Percentiles rank a stretch among this genome's conserved stretches.
phyloP scores from a whole-genome alignment of 2,797 vertebrate species.

The Gambusia yucatana region DNA sequence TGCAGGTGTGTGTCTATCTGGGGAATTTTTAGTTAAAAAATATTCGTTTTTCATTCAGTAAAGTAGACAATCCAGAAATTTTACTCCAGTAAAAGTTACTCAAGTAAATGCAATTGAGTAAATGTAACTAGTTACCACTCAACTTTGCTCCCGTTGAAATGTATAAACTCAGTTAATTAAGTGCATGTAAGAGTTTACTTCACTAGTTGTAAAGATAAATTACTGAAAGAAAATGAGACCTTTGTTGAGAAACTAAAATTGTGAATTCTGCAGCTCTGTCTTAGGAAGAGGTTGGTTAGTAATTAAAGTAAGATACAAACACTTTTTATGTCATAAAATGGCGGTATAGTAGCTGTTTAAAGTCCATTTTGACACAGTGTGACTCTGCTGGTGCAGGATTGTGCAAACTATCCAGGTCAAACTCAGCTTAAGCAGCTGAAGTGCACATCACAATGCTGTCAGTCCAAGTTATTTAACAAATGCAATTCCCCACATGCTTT shows the following conservation, averaged over 20 bases:
- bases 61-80: too few species aligned
- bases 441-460: constrained; percentile 52
- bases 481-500: constrained; percentile 54
- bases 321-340: neutral
- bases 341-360: neutral
- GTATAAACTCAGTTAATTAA: neutral
- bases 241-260: neutral
- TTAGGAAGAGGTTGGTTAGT: neutral
- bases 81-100: too few species aligned
- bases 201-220: neutral
- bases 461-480: constrained; percentile 60
- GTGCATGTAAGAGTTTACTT: neutral
- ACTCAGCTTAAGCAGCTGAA: constrained; percentile 23
- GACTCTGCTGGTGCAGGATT: constrained; percentile 16
- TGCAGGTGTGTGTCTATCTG: too few species aligned
- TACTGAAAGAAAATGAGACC: neutral
- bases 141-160: too few species aligned
- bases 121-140: too few species aligned
- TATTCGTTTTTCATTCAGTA: too few species aligned
- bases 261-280: neutral
- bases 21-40: too few species aligned
- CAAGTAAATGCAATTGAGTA: too few species aligned
- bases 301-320: neutral
- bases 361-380: neutral
- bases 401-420: constrained; percentile 22